Evolutionary conservation across 2,888 invertebrate species (phyloP).

Genomic region (Crocallis elinguaria): DNA sequence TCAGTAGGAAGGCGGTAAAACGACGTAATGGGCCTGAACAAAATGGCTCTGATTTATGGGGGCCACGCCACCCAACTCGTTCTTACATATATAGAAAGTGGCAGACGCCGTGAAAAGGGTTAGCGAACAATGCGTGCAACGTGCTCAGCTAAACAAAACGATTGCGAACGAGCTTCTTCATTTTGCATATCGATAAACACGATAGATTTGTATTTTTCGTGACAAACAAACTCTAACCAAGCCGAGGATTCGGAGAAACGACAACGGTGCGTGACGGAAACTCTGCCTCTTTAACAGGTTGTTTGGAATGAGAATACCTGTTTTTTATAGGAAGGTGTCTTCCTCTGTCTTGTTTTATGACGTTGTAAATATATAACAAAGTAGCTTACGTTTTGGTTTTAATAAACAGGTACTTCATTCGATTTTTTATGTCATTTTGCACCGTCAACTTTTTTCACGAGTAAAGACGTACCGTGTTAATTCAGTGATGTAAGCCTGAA

Average conservation of each 20-base stretch:
- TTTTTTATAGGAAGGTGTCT: slow-evolving; percentile 20
- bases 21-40: slow-evolving; percentile 77
- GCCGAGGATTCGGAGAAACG: slow-evolving; percentile 6
- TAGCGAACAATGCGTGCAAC: slow-evolving; percentile 63
- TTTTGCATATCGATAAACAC: slow-evolving; percentile 39
- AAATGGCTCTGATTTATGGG: slow-evolving; percentile 78
- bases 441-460: no score
- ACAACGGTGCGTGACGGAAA: slow-evolving; percentile 24
- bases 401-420: slow-evolving; percentile 2
- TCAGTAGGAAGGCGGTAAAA: slow-evolving; percentile 79
- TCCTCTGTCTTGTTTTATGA: slow-evolving; percentile 22
- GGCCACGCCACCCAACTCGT: slow-evolving; percentile 67
- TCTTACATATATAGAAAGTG: slow-evolving; percentile 73
- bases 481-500: no score
- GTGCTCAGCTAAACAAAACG: slow-evolving; percentile 57
- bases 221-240: slow-evolving; percentile 18
- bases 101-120: slow-evolving; percentile 74
- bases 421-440: no score
- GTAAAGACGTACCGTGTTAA: no score
- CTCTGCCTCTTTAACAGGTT: slow-evolving; percentile 23
- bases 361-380: slow-evolving; percentile 20
- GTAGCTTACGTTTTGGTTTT: slow-evolving; percentile 11
- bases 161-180: slow-evolving; percentile 44
- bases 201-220: slow-evolving; percentile 21
- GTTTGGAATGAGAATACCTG: slow-evolving; percentile 19